Percentiles rank a stretch among this genome's conserved stretches.
Conservation (phyloP, 64 coral and sea anemone genomes). For the Orbicella faveolata region DNA sequence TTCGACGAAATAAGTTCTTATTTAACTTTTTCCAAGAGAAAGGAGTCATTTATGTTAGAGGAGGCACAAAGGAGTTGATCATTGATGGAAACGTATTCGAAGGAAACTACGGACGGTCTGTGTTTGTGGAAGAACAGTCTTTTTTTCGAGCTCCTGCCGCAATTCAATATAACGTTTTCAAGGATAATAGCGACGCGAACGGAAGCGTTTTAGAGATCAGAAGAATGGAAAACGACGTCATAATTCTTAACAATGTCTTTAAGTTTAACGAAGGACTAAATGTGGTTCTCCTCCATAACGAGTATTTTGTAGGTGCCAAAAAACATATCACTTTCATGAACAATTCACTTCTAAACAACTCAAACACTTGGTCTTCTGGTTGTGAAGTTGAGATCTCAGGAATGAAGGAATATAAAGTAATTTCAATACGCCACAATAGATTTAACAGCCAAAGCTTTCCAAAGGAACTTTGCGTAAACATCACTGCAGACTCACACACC, state of each 20-base stretch:
- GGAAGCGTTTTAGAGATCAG: conserved; percentile 9
- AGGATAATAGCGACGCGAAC: neutral
- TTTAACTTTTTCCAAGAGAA: conserved; percentile 42
- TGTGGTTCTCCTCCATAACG: neutral
- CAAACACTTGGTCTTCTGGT: no score
- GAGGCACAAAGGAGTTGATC: neutral
- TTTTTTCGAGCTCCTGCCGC: neutral
- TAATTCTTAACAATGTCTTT: conserved; percentile 14
- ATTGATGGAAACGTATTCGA: conserved; percentile 20
- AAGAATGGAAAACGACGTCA: neutral
- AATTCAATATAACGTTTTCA: conserved; percentile 4
- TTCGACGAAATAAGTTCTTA: conserved; percentile 48
- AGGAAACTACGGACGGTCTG: neutral
- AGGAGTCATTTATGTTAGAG: conserved; percentile 32
- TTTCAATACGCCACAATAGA: neutral
- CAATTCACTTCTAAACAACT: conserved; percentile 13
- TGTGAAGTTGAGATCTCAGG: conserved; percentile 11
- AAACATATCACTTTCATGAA: neutral
- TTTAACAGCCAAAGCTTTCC: neutral
- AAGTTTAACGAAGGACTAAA: neutral
- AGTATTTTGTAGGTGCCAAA: no score
- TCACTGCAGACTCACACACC: neutral
- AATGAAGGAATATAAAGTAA: neutral
- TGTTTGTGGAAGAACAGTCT: neutral
- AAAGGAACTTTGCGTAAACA: neutral